Evolutionary conservation across 2,888 invertebrate genomes (phyloP).

Genomic region (Dasypogon diadema): DNA sequence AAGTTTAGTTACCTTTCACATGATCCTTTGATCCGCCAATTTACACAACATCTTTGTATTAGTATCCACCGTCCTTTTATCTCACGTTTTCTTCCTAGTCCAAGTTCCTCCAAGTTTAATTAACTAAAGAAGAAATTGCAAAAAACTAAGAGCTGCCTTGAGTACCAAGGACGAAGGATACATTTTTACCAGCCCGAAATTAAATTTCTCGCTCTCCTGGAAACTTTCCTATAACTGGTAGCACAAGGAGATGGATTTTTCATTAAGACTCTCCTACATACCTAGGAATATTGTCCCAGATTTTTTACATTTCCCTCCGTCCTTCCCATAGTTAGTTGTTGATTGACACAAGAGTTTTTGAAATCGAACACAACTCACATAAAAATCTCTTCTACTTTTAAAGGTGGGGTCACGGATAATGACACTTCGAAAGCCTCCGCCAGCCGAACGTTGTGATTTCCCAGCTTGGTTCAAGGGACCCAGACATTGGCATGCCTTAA

Average conservation of each 20-base stretch:
- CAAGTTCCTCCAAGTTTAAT: constrained; percentile 47
- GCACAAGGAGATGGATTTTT: constrained; percentile 49
- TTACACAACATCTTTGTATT: constrained; percentile 81
- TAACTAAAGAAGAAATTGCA: constrained; percentile 50
- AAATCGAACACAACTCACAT: constrained; percentile 25
- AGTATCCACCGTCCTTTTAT: constrained; percentile 12
- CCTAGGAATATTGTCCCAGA: background rate
- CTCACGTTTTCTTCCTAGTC: constrained; percentile 19
- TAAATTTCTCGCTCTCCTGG: background rate
- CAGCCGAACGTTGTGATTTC: constrained; percentile 78
- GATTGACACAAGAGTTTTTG: constrained; percentile 7
- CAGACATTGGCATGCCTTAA: constrained; percentile 90
- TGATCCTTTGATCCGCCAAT: constrained; percentile 82
- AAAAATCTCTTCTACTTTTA: constrained; percentile 14
- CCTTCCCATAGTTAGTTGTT: constrained; percentile 9
- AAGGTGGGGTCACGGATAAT: constrained; percentile 69
- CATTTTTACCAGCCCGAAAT: constrained; percentile 42
- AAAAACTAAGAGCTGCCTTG: constrained; percentile 47
- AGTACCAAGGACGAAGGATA: constrained; percentile 18
- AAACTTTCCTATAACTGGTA: background rate
- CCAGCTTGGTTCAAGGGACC: constrained; percentile 88
- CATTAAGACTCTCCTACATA: constrained; percentile 19
- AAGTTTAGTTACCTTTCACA: constrained; percentile 22
- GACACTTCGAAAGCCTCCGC: constrained; percentile 68
- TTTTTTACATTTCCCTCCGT: constrained; percentile 33